Conservation (phyloP, 1,140 invertebrate species). For the Neodiprion fabricii region DNA sequence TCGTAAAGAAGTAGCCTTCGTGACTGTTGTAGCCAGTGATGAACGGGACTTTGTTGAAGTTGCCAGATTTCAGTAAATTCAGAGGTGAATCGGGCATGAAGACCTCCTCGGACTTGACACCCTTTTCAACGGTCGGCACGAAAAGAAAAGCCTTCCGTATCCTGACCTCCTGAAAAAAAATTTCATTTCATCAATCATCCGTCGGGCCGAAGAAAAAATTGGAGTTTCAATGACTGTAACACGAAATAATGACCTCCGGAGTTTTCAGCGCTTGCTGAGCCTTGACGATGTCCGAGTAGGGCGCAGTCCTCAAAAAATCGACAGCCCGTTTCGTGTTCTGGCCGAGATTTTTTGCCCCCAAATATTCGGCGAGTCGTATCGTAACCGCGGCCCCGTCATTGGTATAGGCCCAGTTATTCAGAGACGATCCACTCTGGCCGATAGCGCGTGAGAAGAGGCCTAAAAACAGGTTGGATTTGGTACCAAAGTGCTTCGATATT, state of each 20-base stretch:
- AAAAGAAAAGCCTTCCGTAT: neutral
- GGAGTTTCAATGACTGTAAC: slow-evolving; percentile 25
- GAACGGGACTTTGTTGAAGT: slow-evolving; percentile 51
- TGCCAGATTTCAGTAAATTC: slow-evolving; percentile 44
- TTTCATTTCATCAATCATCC: neutral
- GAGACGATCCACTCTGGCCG: slow-evolving; percentile 70
- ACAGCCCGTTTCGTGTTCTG: neutral
- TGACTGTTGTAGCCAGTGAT: slow-evolving; percentile 46
- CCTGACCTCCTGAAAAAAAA: neutral
- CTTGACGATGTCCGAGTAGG: slow-evolving; percentile 6
- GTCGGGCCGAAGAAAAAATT: slow-evolving; percentile 46
- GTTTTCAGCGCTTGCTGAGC: neutral
- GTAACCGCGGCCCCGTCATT: slow-evolving; percentile 28
- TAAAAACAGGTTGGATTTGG: neutral
- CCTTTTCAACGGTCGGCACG: slow-evolving; percentile 15
- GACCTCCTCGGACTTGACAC: slow-evolving; percentile 6
- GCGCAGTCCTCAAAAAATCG: neutral
- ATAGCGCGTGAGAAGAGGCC: slow-evolving; percentile 69
- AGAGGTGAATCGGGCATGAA: slow-evolving; percentile 49
- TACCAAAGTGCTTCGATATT: neutral
- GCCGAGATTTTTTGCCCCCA: neutral
- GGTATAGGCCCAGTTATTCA: slow-evolving; percentile 65
- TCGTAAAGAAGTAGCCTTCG: slow-evolving; percentile 52
- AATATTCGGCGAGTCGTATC: neutral
- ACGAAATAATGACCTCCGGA: neutral